Percentiles rank a stretch among this genome's conserved stretches.
Conservation (phyloP, 2,113 vertebrate species). For the Sigmodon hispidus region DNA sequence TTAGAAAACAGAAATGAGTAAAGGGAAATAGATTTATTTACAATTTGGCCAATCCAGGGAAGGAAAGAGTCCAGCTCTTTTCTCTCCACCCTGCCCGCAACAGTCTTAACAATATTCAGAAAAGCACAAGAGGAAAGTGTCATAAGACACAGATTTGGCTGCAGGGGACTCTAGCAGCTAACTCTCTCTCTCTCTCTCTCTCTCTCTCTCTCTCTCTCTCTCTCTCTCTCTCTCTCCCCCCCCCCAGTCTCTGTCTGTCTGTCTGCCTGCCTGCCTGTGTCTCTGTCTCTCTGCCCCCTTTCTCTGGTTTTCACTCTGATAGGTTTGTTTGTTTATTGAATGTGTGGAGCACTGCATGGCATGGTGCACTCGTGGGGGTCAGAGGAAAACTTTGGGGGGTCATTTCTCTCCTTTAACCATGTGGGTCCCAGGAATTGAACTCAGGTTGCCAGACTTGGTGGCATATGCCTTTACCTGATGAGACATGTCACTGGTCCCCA, state of each 20-base stretch:
- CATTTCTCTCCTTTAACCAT: not conserved
- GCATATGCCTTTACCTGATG: no score
- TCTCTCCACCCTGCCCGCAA: not conserved
- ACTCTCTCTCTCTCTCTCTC: not conserved
- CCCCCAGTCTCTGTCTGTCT: not conserved
- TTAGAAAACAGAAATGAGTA: not conserved
- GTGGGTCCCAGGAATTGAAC: not conserved
- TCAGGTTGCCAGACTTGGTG: not conserved
- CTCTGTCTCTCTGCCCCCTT: not conserved
- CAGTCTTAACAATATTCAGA: not conserved
- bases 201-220: not conserved
- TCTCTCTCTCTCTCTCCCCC: not conserved
- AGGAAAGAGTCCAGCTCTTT: not conserved
- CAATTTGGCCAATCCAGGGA: not conserved
- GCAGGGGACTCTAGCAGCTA: not conserved
- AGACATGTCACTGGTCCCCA: not conserved
- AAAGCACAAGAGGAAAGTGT: not conserved
- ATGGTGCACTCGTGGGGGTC: not conserved
- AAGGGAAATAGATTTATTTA: not conserved
- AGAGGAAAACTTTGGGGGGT: not conserved
- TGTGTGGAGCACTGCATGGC: accelerated
- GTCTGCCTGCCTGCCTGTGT: not conserved
- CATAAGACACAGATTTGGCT: no score
- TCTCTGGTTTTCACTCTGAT: not conserved
- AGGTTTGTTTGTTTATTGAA: not conserved